Conservation (phyloP, 1,140 invertebrate genomes). For the Telenomus remus region DNA sequence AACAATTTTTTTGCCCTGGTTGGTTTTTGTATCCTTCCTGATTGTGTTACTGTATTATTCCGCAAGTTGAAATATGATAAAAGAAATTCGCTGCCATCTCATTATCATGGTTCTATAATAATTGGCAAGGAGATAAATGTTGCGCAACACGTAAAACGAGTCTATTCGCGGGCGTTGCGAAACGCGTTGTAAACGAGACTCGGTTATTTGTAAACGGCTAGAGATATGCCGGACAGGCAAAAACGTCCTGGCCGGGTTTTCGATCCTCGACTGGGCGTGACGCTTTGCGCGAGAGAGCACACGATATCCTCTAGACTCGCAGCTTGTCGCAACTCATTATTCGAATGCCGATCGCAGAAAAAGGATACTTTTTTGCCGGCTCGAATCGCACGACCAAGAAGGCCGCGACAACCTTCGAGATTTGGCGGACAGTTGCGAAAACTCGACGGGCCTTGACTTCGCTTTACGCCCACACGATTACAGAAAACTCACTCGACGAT, state of each 20-base stretch:
- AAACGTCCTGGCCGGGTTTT: conserved; percentile 11
- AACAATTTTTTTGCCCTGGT: too few relatives aligned
- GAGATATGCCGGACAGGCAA: conserved; percentile 4
- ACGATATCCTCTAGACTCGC: neutral
- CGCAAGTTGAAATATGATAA: too few relatives aligned
- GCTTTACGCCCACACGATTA: conserved; percentile 12
- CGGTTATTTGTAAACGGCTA: conserved; percentile 25
- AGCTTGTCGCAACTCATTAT: conserved; percentile 35
- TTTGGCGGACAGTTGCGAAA: conserved; percentile 48
- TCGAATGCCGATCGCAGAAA: conserved; percentile 34
- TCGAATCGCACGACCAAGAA: conserved; percentile 3
- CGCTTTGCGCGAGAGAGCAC: conserved; percentile 17
- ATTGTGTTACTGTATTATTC: too few relatives aligned
- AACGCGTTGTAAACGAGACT: conserved; percentile 9
- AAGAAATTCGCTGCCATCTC: conserved; percentile 1
- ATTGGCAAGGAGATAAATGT: conserved; percentile 8
- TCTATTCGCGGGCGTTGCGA: conserved; percentile 12
- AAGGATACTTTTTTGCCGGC: conserved; percentile 28
- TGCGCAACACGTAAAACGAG: too few relatives aligned
- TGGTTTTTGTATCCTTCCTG: too few relatives aligned
- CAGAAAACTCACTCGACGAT: neutral
- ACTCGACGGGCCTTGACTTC: conserved; percentile 27
- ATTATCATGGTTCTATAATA: conserved; percentile 14
- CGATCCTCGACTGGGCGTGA: conserved; percentile 10
- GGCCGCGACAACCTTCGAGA: conserved; percentile 29